These are phyloP conservation scores for Rallus crepitans DNA, from an alignment of 2,797 vertebrate species.

Conservation along the genomic window DNA sequence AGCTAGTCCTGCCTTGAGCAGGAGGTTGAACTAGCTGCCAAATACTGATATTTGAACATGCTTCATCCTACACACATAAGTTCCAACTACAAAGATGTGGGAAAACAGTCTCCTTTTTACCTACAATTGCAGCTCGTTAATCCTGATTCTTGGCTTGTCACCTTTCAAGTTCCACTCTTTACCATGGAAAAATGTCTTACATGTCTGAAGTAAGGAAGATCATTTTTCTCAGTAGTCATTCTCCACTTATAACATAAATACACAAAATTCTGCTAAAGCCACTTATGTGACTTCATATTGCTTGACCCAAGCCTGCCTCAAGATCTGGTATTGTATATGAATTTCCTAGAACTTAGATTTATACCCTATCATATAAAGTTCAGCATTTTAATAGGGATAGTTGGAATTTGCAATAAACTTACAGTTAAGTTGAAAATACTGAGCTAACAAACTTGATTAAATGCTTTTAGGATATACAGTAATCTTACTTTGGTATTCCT, in stretches of 20 bases:
- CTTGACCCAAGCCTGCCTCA: not conserved
- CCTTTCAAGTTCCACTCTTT: not conserved
- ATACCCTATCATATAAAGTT: not conserved
- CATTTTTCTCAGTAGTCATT: not conserved
- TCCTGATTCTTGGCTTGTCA: constrained; percentile 27
- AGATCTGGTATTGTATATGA: not conserved
- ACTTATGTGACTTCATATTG: not conserved
- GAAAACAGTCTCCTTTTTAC: constrained; percentile 25
- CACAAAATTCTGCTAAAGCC: not conserved
- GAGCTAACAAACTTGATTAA: not conserved
- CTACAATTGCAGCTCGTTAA: constrained; percentile 48
- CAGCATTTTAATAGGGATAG: not conserved
- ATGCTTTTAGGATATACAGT: not conserved
- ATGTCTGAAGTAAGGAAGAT: not conserved
- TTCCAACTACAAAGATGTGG: not conserved
- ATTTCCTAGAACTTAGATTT: not conserved
- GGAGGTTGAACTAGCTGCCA: not conserved
- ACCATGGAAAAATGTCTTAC: not conserved
- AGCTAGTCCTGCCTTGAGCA: not conserved
- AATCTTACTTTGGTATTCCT: not conserved
- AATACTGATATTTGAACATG: not conserved
- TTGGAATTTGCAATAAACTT: not conserved
- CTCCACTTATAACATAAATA: not conserved
- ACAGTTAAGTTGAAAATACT: not conserved
- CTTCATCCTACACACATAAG: not conserved